Percentiles rank a stretch among this genome's conserved stretches.
These are phyloP conservation scores for Catharus ustulatus DNA, from an alignment of 2,797 vertebrate species.

Conservation along the genomic window DNA sequence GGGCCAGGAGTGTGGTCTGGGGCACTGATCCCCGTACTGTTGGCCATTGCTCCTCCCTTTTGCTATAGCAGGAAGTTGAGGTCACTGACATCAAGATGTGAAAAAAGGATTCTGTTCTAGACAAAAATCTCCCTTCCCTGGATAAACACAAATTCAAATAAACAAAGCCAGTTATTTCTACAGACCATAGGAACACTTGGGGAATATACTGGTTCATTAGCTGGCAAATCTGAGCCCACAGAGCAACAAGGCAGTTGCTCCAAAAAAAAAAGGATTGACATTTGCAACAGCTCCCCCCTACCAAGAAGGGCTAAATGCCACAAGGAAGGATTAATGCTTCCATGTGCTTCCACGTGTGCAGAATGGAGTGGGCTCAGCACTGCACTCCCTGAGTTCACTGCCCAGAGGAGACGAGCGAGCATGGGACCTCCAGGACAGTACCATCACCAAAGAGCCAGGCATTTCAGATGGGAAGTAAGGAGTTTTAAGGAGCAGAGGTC, in stretches of 20 bases:
- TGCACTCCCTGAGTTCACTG: fast-evolving
- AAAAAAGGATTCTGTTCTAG: neutral
- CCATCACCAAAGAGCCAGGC: neutral
- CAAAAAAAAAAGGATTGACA: neutral
- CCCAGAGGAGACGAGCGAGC: fast-evolving
- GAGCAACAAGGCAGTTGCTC: neutral
- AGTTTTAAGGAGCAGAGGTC: neutral
- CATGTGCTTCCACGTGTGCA: neutral
- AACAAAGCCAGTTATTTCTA: neutral
- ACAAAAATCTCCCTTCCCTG: neutral
- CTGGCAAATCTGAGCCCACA: neutral
- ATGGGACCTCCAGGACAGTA: neutral
- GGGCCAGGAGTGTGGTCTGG: neutral
- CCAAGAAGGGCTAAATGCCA: neutral
- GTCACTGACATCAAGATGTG: neutral
- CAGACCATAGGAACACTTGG: fast-evolving
- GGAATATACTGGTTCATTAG: neutral
- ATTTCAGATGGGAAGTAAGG: neutral
- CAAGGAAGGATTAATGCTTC: neutral
- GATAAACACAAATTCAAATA: neutral
- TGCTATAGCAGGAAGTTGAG: neutral
- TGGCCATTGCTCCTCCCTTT: neutral
- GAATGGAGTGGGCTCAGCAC: neutral
- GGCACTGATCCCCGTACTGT: neutral
- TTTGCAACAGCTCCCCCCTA: neutral